A percentile compares a stretch with the other conserved stretches of the same genome.
Evolutionary conservation across 1,140 invertebrate genomes (phyloP).

Genomic region (Brachystomella parvula): DNA sequence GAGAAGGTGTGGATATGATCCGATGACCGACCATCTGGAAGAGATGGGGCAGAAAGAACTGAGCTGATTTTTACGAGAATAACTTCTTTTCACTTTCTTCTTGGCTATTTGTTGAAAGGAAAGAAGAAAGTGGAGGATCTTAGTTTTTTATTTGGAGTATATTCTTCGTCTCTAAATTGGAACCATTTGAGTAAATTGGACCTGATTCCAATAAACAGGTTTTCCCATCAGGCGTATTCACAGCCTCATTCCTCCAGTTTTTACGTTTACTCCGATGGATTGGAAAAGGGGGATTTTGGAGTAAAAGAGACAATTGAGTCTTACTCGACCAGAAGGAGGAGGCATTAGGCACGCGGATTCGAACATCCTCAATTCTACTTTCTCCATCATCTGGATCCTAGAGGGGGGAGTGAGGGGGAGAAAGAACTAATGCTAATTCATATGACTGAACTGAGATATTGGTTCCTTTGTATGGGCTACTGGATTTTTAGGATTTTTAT

Average conservation of each 20-base stretch:
- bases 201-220: slow-evolving; percentile 11
- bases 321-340: not conserved
- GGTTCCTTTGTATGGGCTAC: too few species aligned
- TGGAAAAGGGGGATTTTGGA: not conserved
- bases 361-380: too few species aligned
- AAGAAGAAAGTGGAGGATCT: not conserved
- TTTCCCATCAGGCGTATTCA: not conserved
- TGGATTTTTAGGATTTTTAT: too few species aligned
- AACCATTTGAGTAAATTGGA: slow-evolving; percentile 10
- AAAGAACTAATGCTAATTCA: too few species aligned
- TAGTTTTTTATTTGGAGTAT: not conserved
- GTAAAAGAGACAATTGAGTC: not conserved
- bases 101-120: not conserved
- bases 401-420: too few species aligned
- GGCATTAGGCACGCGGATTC: not conserved
- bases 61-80: not conserved
- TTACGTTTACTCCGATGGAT: not conserved
- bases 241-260: not conserved
- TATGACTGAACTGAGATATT: too few species aligned
- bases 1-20: too few species aligned
- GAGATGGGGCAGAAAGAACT: too few species aligned
- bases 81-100: not conserved
- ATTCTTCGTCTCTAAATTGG: not conserved
- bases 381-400: too few species aligned
- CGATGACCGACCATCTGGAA: too few species aligned